phyloP scores from a whole-genome alignment of 2,888 invertebrate species.

The Acanthosepion esculentum region DNA sequence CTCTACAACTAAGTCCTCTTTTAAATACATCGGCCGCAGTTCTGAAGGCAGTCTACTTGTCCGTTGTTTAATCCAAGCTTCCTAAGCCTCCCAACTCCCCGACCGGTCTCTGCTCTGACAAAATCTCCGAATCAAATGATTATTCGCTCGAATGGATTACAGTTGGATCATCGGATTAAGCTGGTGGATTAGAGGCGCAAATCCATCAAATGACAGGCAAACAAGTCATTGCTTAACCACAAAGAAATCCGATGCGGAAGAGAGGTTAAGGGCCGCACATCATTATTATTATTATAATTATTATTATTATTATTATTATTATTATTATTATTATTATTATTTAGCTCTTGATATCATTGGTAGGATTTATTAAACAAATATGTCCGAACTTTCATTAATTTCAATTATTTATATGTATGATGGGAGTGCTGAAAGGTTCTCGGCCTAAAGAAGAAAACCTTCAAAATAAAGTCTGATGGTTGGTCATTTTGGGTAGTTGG shows the following conservation, averaged over 20 bases:
- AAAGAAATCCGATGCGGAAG: background rate
- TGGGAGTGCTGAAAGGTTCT: no score
- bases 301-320: no score
- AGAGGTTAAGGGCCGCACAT: background rate
- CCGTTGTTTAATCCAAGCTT: background rate
- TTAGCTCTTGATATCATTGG: no score
- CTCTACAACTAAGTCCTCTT: background rate
- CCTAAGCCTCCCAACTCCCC: background rate
- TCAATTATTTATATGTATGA: no score
- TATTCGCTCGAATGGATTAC: conserved; percentile 2
- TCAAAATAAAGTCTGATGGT: no score
- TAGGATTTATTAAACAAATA: no score
- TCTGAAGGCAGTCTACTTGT: background rate
- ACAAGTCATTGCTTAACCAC: background rate
- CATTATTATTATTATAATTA: background rate
- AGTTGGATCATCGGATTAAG: background rate
- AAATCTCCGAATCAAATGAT: background rate
- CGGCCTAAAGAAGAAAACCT: no score
- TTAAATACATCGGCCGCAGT: background rate
- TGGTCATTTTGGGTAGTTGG: no score
- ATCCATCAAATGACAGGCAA: conserved; percentile 20
- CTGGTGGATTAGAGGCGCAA: background rate
- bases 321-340: no score
- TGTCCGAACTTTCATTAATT: no score
- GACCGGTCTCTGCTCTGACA: background rate